These are phyloP conservation scores for Panopea generosa DNA, from an alignment of 2,888 invertebrate species.

Conservation along the genomic window DNA sequence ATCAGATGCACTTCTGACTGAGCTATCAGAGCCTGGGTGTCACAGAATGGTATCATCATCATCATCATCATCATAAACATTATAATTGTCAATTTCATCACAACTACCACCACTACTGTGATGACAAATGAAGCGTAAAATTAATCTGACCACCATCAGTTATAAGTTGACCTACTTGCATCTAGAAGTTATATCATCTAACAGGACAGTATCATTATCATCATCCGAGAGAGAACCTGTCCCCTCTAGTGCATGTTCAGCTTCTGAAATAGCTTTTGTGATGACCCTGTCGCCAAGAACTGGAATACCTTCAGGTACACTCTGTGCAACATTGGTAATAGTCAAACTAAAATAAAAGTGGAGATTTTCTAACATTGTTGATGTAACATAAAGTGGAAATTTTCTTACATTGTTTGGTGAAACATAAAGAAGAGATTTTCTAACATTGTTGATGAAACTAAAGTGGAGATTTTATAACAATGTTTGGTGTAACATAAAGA, in stretches of 20 bases:
- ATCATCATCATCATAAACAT: background rate
- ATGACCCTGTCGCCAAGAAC: slow-evolving; percentile 47
- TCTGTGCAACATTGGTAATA: background rate
- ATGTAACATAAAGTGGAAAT: too few relatives aligned
- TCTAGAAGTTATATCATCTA: slow-evolving; percentile 42
- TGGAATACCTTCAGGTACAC: slow-evolving; percentile 19
- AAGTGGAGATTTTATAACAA: too few relatives aligned
- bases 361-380: too few relatives aligned
- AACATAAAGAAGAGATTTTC: too few relatives aligned
- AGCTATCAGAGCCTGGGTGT: too few relatives aligned
- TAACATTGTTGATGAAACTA: too few relatives aligned
- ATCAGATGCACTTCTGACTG: too few relatives aligned
- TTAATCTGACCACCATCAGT: too few relatives aligned
- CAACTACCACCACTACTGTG: background rate
- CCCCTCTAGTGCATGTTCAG: slow-evolving; percentile 46
- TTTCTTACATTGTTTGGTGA: too few relatives aligned
- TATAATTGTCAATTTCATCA: too few relatives aligned
- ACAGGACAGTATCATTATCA: slow-evolving; percentile 22
- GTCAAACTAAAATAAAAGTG: background rate
- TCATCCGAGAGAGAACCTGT: slow-evolving; percentile 38
- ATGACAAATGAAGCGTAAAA: too few relatives aligned
- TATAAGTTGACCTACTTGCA: slow-evolving; percentile 54
- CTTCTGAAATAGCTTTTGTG: slow-evolving; percentile 31
- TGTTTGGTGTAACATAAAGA: too few relatives aligned
- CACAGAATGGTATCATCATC: slow-evolving; percentile 9